Percentiles rank a stretch among this genome's conserved stretches.
phyloP scores from a whole-genome alignment of 2,888 invertebrate species.

The Dolichopus griseipennis region DNA sequence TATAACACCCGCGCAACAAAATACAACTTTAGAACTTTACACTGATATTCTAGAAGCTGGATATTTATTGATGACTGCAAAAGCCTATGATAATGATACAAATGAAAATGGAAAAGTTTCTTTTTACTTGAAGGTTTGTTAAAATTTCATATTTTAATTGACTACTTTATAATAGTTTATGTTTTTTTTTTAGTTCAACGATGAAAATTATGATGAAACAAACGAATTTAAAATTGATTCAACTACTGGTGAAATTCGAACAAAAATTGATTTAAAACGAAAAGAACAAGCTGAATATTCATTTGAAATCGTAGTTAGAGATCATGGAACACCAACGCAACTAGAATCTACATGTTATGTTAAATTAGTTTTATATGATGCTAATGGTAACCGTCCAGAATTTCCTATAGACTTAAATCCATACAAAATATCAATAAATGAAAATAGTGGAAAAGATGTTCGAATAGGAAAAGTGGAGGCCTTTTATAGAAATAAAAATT shows the following conservation, averaged over 20 bases:
- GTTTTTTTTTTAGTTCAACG: slow-evolving; percentile 33
- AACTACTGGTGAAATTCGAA: slow-evolving; percentile 69
- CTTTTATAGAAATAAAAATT: slow-evolving; percentile 61
- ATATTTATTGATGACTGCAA: slow-evolving; percentile 69
- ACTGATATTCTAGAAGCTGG: slow-evolving; percentile 62
- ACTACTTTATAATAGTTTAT: background rate
- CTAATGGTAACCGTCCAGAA: slow-evolving; percentile 71
- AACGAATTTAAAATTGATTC: slow-evolving; percentile 71
- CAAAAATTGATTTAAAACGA: slow-evolving; percentile 69
- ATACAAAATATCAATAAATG: slow-evolving; percentile 61
- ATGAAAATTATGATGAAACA: slow-evolving; percentile 68
- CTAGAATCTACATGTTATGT: slow-evolving; percentile 70
- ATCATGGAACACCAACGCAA: slow-evolving; percentile 71
- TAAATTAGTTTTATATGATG: slow-evolving; percentile 66
- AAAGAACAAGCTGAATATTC: slow-evolving; percentile 49
- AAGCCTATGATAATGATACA: slow-evolving; percentile 70
- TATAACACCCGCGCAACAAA: slow-evolving; percentile 63
- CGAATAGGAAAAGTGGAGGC: slow-evolving; percentile 51
- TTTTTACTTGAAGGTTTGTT: slow-evolving; percentile 68
- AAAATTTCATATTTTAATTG: background rate
- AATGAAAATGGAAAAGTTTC: slow-evolving; percentile 77
- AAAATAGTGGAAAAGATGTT: slow-evolving; percentile 57
- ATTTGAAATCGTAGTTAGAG: slow-evolving; percentile 71
- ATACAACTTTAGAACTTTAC: slow-evolving; percentile 70
- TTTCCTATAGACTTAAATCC: slow-evolving; percentile 56